phyloP scores from a whole-genome alignment of 30 jellyfish, hydroid and myxozoan species.

The Hydra vulgaris region DNA sequence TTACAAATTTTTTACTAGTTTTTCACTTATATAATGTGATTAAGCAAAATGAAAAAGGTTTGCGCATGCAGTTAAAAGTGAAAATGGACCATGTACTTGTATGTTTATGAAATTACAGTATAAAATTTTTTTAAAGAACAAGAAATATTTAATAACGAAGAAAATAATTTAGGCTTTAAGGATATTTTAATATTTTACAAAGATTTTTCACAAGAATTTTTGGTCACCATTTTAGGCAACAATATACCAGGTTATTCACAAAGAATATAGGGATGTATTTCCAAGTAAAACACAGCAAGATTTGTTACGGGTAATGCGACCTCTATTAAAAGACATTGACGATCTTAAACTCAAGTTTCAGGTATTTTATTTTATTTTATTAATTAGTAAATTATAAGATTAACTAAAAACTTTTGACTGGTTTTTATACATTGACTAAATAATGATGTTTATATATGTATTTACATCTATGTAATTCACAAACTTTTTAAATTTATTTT shows the following conservation, averaged over 20 bases:
- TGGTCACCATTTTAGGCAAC: slow-evolving; percentile 14
- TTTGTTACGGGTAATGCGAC: slow-evolving; percentile 10
- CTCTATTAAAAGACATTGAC: slow-evolving; percentile 18
- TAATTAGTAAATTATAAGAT: not conserved
- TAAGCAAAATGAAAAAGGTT: too few relatives aligned
- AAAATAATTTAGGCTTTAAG: too few relatives aligned
- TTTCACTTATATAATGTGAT: too few relatives aligned
- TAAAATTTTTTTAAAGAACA: too few relatives aligned
- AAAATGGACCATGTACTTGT: too few relatives aligned
- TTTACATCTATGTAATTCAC: too few relatives aligned
- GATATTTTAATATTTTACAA: not conserved
- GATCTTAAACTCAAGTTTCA: slow-evolving; percentile 16
- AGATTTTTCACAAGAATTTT: not conserved
- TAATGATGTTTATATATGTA: not conserved
- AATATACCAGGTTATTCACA: slow-evolving; percentile 22
- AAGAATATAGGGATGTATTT: slow-evolving; percentile 29
- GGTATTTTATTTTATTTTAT: slow-evolving; percentile 1
- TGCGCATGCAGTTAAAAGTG: too few relatives aligned
- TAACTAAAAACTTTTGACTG: not conserved
- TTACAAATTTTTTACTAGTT: too few relatives aligned
- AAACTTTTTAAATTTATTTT: too few relatives aligned
- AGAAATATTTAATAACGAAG: too few relatives aligned
- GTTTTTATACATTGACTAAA: not conserved
- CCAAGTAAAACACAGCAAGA: slow-evolving; percentile 37
- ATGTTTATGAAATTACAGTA: too few relatives aligned